Conservation (phyloP, 2,113 vertebrate genomes). For the Osmerus mordax region DNA sequence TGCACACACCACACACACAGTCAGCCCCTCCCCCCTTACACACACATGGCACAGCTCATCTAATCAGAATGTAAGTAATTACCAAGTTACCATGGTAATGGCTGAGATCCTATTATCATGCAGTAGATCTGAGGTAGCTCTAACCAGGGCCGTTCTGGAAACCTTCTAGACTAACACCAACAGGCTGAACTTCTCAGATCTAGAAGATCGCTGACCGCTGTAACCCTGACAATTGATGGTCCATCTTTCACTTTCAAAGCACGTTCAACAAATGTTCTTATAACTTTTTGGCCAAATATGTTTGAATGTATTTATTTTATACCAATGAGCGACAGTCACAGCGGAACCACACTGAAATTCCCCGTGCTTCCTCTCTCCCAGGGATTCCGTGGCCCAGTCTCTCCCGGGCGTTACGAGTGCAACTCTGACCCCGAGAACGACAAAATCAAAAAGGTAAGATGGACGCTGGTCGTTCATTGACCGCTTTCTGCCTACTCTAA, state of each 20-base stretch:
- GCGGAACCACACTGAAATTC: constrained; percentile 38
- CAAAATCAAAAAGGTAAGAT: constrained; percentile 71
- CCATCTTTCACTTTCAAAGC: no score
- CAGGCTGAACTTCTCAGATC: not conserved
- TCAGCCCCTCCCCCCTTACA: constrained; percentile 15
- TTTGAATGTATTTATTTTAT: no score
- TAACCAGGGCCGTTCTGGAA: constrained; percentile 54
- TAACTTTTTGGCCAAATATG: no score
- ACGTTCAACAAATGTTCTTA: no score
- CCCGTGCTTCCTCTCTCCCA: constrained; percentile 49
- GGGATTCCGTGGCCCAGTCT: constrained; percentile 69
- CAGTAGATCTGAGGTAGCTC: constrained; percentile 63
- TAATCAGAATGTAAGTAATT: constrained; percentile 47
- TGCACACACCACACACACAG: constrained; percentile 2
- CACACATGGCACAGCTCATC: constrained; percentile 23
- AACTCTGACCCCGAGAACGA: constrained; percentile 67
- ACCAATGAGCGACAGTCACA: constrained; percentile 17
- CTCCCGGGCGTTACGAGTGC: constrained; percentile 63
- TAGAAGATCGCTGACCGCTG: not conserved
- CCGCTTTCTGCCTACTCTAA: not conserved
- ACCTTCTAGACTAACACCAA: not conserved
- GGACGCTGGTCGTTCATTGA: not conserved
- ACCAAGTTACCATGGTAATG: constrained; percentile 65
- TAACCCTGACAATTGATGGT: no score
- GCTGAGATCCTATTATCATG: constrained; percentile 54